Evolutionary conservation across 2,888 invertebrate species (phyloP), one percentile per base, ranked within the genome.

Genomic region (Gisinianus flammeolus): DNA sequence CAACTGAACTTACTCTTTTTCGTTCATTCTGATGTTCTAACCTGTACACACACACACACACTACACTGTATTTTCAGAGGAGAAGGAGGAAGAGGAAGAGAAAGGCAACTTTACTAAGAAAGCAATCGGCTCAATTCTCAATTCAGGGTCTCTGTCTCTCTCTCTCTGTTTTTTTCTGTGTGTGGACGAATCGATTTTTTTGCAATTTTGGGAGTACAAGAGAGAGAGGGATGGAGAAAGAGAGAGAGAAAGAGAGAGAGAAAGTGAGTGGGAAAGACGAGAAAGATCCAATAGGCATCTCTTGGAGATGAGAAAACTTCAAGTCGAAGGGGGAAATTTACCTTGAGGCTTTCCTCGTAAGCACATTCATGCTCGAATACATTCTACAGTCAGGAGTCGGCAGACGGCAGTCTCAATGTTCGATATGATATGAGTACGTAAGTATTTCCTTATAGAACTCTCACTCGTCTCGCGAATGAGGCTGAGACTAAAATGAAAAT

Each of bases 41-140:
- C n/a, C n/a, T n/a, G n/a, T n/a, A n/a, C n/a, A n/a, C n/a, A n/a
- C n/a, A n/a, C n/a, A n/a, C n/a, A n/a, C n/a, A n/a, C n/a, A n/a
- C n/a, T n/a, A n/a, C n/a, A n/a, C n/a, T n/a, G n/a, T n/a, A n/a
- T n/a, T n/a, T n/a, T 28, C n/a, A n/a, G 8, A 16, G n/a, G 62
- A 16, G 6, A 10, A 5, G 6, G 19, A 33, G 4, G n/a, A 4
- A 24, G 22, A 19, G 31, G 28, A 68, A 31, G 33, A 68, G 5
- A 68, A 44, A 44, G 52, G 52, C 52, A 44, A 44, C 52, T 44
- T 44, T 64, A 16, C 26, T n/a, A 28, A 64, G 22, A n/a, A 22
- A n/a, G 26, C 64, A 64, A 64, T 64, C 26, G 26, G n/a, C 64
- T 64, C 69, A 69, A 69, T 69, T 33, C n/a, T 19, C 70, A n/a